Percentiles rank a stretch among this genome's conserved stretches.
phyloP scores from a whole-genome alignment of 35 echinoderm and acorn worm species.

The Ophioderma brevispina region DNA sequence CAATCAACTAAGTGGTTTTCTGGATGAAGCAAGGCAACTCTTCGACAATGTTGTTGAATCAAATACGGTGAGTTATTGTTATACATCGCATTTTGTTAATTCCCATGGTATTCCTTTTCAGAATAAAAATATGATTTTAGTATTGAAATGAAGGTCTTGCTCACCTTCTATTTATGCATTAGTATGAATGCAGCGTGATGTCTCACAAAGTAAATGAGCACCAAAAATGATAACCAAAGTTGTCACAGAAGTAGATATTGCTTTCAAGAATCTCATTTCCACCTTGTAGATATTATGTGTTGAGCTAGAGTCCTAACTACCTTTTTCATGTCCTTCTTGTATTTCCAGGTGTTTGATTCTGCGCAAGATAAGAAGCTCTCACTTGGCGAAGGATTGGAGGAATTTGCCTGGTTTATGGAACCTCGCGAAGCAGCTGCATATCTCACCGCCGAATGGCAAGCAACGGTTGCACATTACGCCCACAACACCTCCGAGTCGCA shows the following conservation, averaged over 20 bases:
- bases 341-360: constrained; percentile 48
- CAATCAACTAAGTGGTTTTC: background rate
- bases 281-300: no score
- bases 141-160: background rate
- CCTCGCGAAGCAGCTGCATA: constrained; percentile 77
- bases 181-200: background rate
- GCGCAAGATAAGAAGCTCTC: constrained; percentile 55
- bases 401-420: constrained; percentile 93
- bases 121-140: background rate
- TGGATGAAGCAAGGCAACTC: constrained; percentile 11
- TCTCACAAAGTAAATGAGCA: background rate
- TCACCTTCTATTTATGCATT: background rate
- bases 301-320: no score
- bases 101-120: background rate
- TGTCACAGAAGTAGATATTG: background rate
- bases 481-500: background rate
- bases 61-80: background rate
- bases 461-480: background rate
- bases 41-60: constrained; percentile 13
- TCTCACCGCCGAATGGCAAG: constrained; percentile 13
- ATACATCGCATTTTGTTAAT: background rate
- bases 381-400: constrained; percentile 42
- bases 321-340: background rate
- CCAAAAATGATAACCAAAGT: background rate
- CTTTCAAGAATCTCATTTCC: no score